Evolutionary conservation across 2,888 invertebrate species (phyloP), one percentile per base, ranked within the genome.

Genomic region (Aporophyla lueneburgensis): DNA sequence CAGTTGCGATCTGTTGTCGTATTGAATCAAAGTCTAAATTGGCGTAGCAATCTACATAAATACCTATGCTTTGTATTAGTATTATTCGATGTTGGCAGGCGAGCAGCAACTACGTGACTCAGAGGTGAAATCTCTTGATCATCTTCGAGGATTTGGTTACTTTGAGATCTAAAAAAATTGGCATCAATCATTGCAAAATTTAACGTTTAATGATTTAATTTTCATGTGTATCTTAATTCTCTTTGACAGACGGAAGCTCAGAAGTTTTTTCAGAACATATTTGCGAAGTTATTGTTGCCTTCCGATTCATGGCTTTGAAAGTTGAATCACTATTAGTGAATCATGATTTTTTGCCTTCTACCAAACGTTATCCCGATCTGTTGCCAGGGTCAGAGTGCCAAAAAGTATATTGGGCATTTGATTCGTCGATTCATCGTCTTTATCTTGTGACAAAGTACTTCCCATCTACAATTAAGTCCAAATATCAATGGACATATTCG

Each of bases 101-200:
- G 62, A 81, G 81, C 56, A 81, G 89, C 82, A 90, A 88, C 88
- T 91, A 88, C 87, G 91, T 96, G 96, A 96, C 89, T 96, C 95
- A 95, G 91, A 91, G 90, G 93, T 93, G 91, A 89, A 92, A 92
- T 94, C 92, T 91, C 92, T 91, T 93, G 91, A 94, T 93, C 91
- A 93, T 94, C 90, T 90, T 89, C 86, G 88, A 87, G 86, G 89
- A 88, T 86, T 88, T 78, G 69, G 82, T 85, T 84, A 87, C 88
- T 71, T 85, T 76, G 24, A 74, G 71, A 75, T 70, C 68, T 74
- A 72, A 86, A 82, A 86, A 85, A 83, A 84, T 80, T 86, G 83
- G 80, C 84, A 73, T 78, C 69, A 61, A 80, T 80, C 69, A 76
- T 80, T 76, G 46, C 61, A 66, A 74, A 78, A 69, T 73, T 68